Evolutionary conservation across 2,888 invertebrate genomes (phyloP).

Genomic region (Bugulina stolonifera): DNA sequence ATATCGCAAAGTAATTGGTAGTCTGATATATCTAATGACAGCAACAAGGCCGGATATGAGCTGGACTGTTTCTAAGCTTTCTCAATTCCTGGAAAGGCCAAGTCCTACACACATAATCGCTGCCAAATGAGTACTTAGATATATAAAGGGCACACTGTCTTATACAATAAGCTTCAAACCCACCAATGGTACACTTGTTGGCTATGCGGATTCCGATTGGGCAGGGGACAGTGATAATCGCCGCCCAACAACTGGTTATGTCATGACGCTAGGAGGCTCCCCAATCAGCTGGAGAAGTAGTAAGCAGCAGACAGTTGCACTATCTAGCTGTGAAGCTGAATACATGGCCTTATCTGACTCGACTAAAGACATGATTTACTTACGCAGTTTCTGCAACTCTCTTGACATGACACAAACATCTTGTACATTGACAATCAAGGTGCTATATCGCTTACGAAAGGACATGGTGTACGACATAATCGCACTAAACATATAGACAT

Average conservation of each 20-base stretch:
- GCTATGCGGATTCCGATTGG: constrained; percentile 2
- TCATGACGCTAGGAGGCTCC: not conserved
- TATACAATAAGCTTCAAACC: not conserved
- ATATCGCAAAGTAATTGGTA: not conserved
- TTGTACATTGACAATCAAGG: not conserved
- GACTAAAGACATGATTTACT: not conserved
- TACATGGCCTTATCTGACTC: not conserved
- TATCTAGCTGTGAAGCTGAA: not conserved
- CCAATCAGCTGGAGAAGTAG: constrained; percentile 8
- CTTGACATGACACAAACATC: not conserved
- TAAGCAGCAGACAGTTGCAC: not conserved
- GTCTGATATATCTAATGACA: constrained; percentile 18
- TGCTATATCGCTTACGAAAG: not conserved
- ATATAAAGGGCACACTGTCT: not conserved
- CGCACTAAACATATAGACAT: not conserved
- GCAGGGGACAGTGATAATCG: not conserved
- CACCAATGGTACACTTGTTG: not conserved
- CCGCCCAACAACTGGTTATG: not conserved
- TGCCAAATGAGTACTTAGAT: not conserved
- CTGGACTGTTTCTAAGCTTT: constrained; percentile 2
- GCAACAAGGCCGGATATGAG: not conserved
- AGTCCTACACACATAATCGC: not conserved
- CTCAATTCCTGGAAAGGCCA: not conserved
- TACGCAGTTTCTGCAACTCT: not conserved
- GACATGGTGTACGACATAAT: not conserved